A percentile compares a stretch with the other conserved stretches of the same genome.
These are phyloP conservation scores for Sturnus vulgaris DNA, from an alignment of 2,113 vertebrate genomes.

Conservation along the genomic window DNA sequence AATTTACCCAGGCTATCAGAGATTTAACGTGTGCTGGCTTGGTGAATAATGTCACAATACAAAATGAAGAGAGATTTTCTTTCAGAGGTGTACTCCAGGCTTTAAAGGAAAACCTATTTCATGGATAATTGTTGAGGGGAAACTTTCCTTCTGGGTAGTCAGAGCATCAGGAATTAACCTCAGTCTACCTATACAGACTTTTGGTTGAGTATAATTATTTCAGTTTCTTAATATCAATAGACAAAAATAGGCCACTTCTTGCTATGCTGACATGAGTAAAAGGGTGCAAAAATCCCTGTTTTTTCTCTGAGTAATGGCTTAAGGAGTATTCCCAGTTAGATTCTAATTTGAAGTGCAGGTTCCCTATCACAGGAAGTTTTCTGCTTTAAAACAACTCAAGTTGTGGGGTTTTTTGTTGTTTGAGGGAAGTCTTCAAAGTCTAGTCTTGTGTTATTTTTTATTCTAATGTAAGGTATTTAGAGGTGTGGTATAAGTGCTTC, in stretches of 20 bases:
- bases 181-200: not conserved
- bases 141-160: not conserved
- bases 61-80: conserved; percentile 34
- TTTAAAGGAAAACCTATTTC: not conserved
- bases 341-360: not conserved
- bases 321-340: not conserved
- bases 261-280: not conserved
- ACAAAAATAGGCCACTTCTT: not conserved
- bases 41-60: conserved; percentile 15
- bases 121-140: not conserved
- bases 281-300: not conserved
- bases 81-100: not conserved
- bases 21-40: conserved; percentile 20
- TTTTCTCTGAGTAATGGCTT: not conserved
- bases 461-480: not conserved
- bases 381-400: not conserved
- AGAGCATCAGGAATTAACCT: not conserved
- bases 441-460: not conserved
- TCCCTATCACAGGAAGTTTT: not conserved
- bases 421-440: not conserved
- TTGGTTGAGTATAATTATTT: not conserved
- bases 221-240: not conserved
- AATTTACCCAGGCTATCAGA: conserved; percentile 46
- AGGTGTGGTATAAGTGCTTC: not conserved
- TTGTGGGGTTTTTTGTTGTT: not conserved